Conservation (phyloP, 1,140 invertebrate genomes). For the Varroa destructor region DNA sequence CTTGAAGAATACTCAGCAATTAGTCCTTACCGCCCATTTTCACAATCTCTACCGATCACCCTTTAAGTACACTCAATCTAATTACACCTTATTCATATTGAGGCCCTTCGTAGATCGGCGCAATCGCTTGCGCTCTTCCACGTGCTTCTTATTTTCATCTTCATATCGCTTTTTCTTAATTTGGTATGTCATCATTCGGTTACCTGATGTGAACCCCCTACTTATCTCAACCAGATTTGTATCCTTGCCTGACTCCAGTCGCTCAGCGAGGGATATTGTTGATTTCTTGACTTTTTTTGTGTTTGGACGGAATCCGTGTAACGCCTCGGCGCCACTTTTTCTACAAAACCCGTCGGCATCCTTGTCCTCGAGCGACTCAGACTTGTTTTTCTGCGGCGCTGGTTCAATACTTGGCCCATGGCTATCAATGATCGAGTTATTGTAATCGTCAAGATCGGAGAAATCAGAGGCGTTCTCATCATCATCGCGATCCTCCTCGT, state of each 20-base stretch:
- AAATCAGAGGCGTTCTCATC: slow-evolving; percentile 11
- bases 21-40: no score
- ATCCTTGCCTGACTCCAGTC: slow-evolving; percentile 28
- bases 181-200: slow-evolving; percentile 37
- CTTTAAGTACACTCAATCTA: background rate
- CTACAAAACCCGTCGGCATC: background rate
- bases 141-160: slow-evolving; percentile 48
- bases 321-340: slow-evolving; percentile 27
- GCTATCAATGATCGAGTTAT: background rate
- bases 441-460: background rate
- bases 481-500: background rate
- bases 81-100: slow-evolving; percentile 28
- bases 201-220: slow-evolving; percentile 27
- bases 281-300: slow-evolving; percentile 4
- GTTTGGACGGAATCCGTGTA: slow-evolving; percentile 27
- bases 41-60: no score
- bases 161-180: slow-evolving; percentile 42
- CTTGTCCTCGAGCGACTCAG: no score
- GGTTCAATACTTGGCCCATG: background rate
- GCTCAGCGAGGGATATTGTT: slow-evolving; percentile 32
- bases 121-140: slow-evolving; percentile 55
- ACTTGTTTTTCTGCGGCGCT: no score
- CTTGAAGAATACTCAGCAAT: no score
- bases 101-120: slow-evolving; percentile 50
- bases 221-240: slow-evolving; percentile 30